These are phyloP conservation scores for Dipodomys stephensi DNA, from an alignment of 2,113 vertebrate species.

Conservation along the genomic window DNA sequence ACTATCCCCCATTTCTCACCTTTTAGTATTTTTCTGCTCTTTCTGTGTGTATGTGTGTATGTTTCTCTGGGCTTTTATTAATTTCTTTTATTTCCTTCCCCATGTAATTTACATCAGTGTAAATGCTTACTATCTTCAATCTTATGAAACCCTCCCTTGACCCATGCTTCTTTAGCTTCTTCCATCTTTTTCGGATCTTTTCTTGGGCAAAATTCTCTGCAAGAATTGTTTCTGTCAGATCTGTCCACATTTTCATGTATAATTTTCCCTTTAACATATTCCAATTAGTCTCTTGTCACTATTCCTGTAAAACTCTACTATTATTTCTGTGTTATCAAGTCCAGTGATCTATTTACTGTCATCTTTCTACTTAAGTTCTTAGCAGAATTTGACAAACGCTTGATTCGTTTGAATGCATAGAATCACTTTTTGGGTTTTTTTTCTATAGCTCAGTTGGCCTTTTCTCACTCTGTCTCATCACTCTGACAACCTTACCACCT, in stretches of 20 bases:
- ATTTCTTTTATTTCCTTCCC: neutral
- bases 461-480: neutral
- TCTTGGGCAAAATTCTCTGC: neutral
- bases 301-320: neutral
- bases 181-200: neutral
- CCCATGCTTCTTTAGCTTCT: neutral
- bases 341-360: neutral
- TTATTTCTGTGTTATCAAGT: slow-evolving; percentile 14
- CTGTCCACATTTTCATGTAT: neutral
- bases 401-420: slow-evolving; percentile 5
- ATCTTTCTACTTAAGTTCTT: neutral
- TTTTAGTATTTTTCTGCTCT: neutral
- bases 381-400: neutral
- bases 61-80: neutral
- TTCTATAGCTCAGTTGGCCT: neutral
- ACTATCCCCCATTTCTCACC: too few relatives aligned
- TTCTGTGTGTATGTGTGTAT: neutral
- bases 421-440: neutral
- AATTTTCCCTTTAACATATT: neutral
- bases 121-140: neutral
- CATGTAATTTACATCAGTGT: neutral
- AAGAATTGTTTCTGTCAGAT: neutral
- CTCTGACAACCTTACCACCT: neutral
- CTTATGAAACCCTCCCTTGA: slow-evolving; percentile 3
- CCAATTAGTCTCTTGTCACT: neutral